phyloP scores from a whole-genome alignment of 2,797 vertebrate species.

The Tinamus major region DNA sequence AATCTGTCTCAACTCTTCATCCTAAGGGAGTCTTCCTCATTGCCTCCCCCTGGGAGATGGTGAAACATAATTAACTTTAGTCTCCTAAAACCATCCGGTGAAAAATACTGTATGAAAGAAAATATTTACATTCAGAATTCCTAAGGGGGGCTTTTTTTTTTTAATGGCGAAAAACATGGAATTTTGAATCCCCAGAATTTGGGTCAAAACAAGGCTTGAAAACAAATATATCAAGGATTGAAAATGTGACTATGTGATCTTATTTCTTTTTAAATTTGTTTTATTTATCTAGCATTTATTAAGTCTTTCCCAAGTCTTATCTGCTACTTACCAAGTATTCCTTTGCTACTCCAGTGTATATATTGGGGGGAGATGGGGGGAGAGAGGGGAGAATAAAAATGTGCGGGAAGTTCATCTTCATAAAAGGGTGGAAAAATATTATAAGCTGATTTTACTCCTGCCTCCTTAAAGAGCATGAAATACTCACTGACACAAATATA shows the following conservation, averaged over 20 bases:
- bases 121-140: not conserved
- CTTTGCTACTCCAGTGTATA: not conserved
- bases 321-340: not conserved
- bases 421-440: not conserved
- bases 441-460: conserved; percentile 4
- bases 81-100: not conserved
- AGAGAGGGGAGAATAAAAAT: not conserved
- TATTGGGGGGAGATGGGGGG: no score
- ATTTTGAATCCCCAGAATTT: not conserved
- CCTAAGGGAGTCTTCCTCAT: not conserved
- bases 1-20: not conserved
- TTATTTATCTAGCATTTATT: not conserved
- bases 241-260: not conserved
- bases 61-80: not conserved
- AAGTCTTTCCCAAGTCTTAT: not conserved
- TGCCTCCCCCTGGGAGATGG: not conserved
- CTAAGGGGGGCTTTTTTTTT: no score
- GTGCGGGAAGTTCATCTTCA: not conserved
- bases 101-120: not conserved
- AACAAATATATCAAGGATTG: not conserved
- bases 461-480: conserved; percentile 25
- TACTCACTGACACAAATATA: not conserved
- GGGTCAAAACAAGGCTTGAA: not conserved
- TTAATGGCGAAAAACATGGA: not conserved
- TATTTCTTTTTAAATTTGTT: not conserved